Conservation (phyloP, 2,797 vertebrate species). For the Podargus strigoides region DNA sequence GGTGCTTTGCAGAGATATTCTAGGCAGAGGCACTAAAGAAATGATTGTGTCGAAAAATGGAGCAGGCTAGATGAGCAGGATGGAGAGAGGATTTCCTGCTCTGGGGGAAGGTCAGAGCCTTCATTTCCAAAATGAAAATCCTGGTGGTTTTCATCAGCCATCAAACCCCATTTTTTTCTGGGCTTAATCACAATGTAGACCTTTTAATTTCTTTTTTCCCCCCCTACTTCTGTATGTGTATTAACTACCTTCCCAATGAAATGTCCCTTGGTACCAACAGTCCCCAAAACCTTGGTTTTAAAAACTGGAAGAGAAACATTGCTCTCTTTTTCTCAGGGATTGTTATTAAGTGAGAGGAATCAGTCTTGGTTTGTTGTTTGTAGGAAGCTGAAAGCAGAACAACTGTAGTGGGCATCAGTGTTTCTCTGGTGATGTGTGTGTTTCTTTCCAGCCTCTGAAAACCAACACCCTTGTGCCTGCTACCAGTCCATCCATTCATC, state of each 20-base stretch:
- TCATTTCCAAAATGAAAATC: neutral
- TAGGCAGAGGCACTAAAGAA: neutral
- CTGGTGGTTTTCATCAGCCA: neutral
- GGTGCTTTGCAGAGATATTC: neutral
- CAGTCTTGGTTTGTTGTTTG: neutral
- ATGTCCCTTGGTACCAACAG: neutral
- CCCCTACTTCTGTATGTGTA: fast-evolving
- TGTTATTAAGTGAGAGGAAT: neutral
- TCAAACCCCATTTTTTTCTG: neutral
- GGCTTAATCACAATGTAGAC: neutral
- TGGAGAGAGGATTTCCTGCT: neutral
- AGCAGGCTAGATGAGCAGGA: neutral
- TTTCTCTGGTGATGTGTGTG: neutral
- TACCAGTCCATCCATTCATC: neutral
- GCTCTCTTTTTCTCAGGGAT: neutral
- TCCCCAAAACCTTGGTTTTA: neutral
- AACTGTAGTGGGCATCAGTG: neutral
- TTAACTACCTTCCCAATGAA: neutral
- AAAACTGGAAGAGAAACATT: neutral
- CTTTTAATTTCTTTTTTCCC: neutral
- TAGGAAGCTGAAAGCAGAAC: neutral
- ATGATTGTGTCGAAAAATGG: neutral
- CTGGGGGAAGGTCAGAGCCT: neutral
- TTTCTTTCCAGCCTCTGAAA: neutral
- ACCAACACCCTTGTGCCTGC: neutral